Base-by-base conservation (phyloP, 2,113 vertebrate species). In the Semnornis frantzii region DNA sequence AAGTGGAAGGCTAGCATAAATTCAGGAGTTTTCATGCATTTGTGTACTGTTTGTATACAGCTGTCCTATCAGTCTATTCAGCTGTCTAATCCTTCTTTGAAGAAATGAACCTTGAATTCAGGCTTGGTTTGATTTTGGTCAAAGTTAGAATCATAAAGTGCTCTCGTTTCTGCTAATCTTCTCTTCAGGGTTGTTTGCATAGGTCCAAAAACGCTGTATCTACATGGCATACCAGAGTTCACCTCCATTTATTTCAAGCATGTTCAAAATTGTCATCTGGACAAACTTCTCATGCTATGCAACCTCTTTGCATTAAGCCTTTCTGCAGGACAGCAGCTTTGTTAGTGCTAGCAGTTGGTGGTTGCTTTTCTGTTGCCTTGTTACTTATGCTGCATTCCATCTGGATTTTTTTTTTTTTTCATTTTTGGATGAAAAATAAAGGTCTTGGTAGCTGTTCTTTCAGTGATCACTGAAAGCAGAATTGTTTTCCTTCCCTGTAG, bases 1-100 rank as follows among this genome's bases (percentile, higher is more conserved):
- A 92, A 69, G 84, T 73, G 60, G 34, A 90, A 76, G 62, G 55
- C 69, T 96, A 90, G 82, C 76, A 48, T 95, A 94, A 97, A 90
- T 85, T 88, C 78, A 89, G 87, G 89, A 83, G 81, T 66, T 58
- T 79, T 68, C 77, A 77, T 89, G 92, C 78, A 55, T 87, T 93
- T 73, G 16, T 63, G 64, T 91, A 92, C 65, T 52, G 13, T 66
- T 46, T 73, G 34, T 68, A 28, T 85, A 72, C 83, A 55, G 69
- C 80, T 84, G 65, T 76, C 37, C 62, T 80, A 82, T 39, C 76
- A 74, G 52, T 75, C 46, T 87, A 4, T 63, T 58, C 46, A 70
- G 37, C 64, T 57, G 27, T 33, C 30, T 64, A 54, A 20, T 89
- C 68, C 48, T 65, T 62, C 55, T 66, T 37, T 21, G 73, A 69